Evolutionary conservation across 1,140 invertebrate species (phyloP).

Genomic region (honey bee (Apis mellifera)): Amel_HAv3.1 CM009944.2:6644001-6644500

Average conservation of each 20-base stretch:
- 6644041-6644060: neutral
- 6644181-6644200: conserved; percentile 34
- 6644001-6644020: neutral
- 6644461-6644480: neutral
- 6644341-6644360: conserved; percentile 50
- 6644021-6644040: neutral
- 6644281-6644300: neutral
- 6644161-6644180: conserved; percentile 46
- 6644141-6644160: neutral
- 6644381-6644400: conserved; percentile 26
- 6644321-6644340: conserved; percentile 31
- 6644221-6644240: neutral
- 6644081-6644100: neutral
- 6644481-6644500: neutral
- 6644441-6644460: neutral
- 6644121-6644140: conserved; percentile 18
- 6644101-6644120: conserved; percentile 34
- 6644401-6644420: neutral
- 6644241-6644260: neutral
- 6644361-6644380: conserved; percentile 45
- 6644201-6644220: conserved; percentile 44
- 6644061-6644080: neutral
- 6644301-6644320: neutral
- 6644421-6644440: neutral
- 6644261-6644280: neutral